Conservation (phyloP, 2,888 invertebrate genomes). For the Glomeris marginata region DNA sequence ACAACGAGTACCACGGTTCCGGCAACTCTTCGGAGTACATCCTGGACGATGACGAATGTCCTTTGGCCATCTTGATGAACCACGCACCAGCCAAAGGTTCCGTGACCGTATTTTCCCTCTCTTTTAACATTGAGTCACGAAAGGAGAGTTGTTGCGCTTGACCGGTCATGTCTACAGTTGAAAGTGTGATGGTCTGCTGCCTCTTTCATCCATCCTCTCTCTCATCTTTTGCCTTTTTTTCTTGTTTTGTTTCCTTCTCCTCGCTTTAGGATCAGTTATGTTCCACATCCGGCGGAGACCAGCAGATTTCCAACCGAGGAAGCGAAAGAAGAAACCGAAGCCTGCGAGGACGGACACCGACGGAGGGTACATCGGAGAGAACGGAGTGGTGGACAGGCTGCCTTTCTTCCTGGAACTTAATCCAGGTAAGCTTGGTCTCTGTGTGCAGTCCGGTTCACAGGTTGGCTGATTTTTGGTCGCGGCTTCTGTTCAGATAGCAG, state of each 20-base stretch:
- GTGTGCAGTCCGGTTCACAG: neutral
- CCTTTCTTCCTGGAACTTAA: constrained; percentile 67
- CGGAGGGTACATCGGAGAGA: constrained; percentile 6
- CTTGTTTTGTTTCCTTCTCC: too few relatives aligned
- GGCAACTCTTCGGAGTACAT: constrained; percentile 51
- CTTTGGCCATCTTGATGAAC: constrained; percentile 82
- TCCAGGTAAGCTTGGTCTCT: constrained; percentile 39
- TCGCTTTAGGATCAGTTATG: constrained; percentile 71
- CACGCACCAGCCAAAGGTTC: constrained; percentile 42
- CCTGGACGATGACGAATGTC: constrained; percentile 94
- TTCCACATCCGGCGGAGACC: constrained; percentile 90
- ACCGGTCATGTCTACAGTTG: too few relatives aligned
- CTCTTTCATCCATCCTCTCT: too few relatives aligned
- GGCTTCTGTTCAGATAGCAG: constrained; percentile 38
- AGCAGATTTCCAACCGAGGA: constrained; percentile 73
- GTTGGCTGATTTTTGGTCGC: constrained; percentile 9
- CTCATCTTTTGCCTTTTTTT: too few relatives aligned
- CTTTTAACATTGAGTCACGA: too few relatives aligned
- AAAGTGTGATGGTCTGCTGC: too few relatives aligned
- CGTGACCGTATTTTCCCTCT: too few relatives aligned
- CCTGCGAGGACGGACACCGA: constrained; percentile 26
- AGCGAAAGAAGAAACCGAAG: constrained; percentile 62
- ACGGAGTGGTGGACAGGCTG: constrained; percentile 24
- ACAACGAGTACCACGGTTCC: constrained; percentile 21
- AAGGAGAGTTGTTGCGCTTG: too few relatives aligned